phyloP scores from a whole-genome alignment of 2,888 invertebrate species.

The Petrolisthes cinctipes region DNA sequence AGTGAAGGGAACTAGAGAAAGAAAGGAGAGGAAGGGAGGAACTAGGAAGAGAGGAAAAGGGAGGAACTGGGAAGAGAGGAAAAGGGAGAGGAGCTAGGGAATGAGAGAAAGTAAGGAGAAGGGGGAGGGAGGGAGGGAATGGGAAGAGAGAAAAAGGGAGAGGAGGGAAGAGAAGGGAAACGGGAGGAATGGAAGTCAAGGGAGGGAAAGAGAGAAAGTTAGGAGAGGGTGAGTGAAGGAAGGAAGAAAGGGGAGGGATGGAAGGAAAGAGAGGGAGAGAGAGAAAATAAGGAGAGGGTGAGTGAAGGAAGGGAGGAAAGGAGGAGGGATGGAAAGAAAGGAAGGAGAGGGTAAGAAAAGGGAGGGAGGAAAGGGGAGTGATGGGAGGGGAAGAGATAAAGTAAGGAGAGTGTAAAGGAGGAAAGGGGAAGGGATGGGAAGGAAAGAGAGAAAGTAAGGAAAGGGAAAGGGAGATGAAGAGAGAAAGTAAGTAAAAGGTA shows the following conservation, averaged over 20 bases:
- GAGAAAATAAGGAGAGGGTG: neutral
- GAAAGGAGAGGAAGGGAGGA: neutral
- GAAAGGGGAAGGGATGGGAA: neutral
- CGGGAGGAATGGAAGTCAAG: no score
- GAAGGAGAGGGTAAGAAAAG: constrained; percentile 11
- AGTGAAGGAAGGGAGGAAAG: neutral
- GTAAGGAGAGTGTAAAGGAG: neutral
- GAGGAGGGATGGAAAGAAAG: neutral
- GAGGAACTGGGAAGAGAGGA: no score
- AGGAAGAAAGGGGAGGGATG: neutral
- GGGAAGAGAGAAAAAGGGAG: neutral
- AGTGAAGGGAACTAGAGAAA: no score
- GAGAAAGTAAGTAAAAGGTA: neutral
- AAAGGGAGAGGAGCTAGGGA: no score
- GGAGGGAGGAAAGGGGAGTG: constrained; percentile 4
- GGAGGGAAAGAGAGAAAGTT: no score
- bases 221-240: no score
- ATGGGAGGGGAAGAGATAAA: neutral
- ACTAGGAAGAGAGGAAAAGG: no score
- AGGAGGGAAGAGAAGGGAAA: neutral
- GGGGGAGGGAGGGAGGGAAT: neutral
- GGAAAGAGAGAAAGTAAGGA: neutral
- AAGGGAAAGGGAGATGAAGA: neutral
- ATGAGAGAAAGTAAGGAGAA: no score
- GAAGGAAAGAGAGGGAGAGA: neutral